Evolutionary conservation across 2,113 vertebrate species (phyloP).

Genomic region (Amazona guildingii): DNA sequence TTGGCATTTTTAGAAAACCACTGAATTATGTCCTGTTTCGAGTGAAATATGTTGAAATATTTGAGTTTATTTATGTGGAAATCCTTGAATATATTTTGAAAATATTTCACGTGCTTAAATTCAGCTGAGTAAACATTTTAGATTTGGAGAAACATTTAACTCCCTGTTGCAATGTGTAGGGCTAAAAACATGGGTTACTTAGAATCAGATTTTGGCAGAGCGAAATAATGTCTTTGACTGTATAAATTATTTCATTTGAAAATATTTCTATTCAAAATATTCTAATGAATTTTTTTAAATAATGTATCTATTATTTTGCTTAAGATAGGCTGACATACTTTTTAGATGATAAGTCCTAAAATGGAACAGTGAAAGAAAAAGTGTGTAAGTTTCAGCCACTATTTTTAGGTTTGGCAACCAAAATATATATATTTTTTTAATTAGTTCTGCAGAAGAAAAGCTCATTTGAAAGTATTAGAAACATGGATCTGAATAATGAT

Average conservation of each 20-base stretch:
- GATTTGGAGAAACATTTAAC: not conserved
- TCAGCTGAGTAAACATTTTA: not conserved
- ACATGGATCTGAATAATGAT: not conserved
- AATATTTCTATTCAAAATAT: not conserved
- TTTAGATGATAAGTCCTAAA: not conserved
- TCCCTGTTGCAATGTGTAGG: not conserved
- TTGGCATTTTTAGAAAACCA: not conserved
- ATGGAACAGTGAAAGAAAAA: not conserved
- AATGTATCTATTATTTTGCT: not conserved
- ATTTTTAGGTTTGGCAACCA: not conserved
- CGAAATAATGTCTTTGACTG: not conserved
- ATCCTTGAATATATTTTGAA: not conserved
- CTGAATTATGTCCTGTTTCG: not conserved
- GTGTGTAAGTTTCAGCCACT: not conserved
- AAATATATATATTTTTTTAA: not conserved
- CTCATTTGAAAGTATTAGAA: not conserved
- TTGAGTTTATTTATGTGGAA: not conserved
- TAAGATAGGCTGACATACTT: not conserved
- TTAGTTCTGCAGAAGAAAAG: not conserved
- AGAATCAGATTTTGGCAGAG: not conserved
- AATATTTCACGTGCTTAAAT: not conserved
- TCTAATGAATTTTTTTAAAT: fast-evolving
- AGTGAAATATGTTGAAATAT: not conserved
- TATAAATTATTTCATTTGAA: not conserved
- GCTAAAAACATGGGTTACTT: not conserved